Evolutionary conservation across 2,888 invertebrate species (phyloP), one percentile per base, ranked within the genome.

Genomic region (Ernsta delagoae): DNA sequence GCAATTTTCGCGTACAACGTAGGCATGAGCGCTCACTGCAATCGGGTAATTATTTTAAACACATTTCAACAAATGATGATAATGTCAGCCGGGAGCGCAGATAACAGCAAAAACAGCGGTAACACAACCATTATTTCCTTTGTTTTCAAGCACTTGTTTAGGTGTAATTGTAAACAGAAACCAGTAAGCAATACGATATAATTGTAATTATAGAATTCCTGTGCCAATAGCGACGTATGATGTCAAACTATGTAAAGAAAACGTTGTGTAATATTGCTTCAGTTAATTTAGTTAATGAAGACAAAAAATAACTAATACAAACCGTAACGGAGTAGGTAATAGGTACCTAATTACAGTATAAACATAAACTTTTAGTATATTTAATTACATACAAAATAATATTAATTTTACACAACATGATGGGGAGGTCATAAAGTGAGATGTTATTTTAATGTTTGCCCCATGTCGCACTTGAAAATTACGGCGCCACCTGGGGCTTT

Each of bases 31-130:
- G 84, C 85, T 83, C 90, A 86, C 85, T 82, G 87, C 84, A 79
- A 83, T 81, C 83, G 82, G 82, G 83, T 91, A 92, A 93, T 93
- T 93, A 93, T 92, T 92, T 92, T 93, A 93, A 93, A 92, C 84
- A 90, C 92, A 89, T 92, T 93, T 92, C 92, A 91, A 92, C 92
- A 92, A 92, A 90, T 89, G 90, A 90, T 84, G 87, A 87, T 91
- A 91, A 92, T 91, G 89, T 88, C 90, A 88, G 92, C 79, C 83
- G 79, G 79, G 80, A 81, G 77, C 77, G 73, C 78, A 87, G 87
- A 89, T 89, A 90, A 88, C 80, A 84, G 80, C 76, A 85, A 86
- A 83, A 85, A 85, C 83, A 80, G 78, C 79, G 74, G 78, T 81
- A 83, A 83, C 77, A 83, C 81, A 84, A 84, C 84, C 87, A 86